Percentiles rank a stretch among this genome's conserved stretches.
phyloP scores from a whole-genome alignment of 2,113 vertebrate genomes.

The Ondatra zibethicus region DNA sequence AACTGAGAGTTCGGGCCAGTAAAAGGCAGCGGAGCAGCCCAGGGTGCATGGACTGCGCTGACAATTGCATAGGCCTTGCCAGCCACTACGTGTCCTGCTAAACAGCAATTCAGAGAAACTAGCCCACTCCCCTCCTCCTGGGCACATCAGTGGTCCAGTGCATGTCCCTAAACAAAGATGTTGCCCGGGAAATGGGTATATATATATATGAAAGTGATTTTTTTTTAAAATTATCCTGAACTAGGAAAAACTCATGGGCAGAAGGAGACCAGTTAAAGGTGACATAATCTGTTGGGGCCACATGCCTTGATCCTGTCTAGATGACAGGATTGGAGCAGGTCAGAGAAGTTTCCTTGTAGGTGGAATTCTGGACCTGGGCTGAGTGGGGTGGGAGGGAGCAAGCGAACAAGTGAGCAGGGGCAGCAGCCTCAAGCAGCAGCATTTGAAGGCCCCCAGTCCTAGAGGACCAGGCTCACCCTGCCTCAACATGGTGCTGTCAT shows the following conservation, averaged over 20 bases:
- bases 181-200: background rate
- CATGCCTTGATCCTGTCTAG: too few species aligned
- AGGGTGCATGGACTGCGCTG: too few species aligned
- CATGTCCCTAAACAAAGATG: background rate
- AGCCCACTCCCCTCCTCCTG: background rate
- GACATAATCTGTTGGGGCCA: background rate
- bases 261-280: background rate
- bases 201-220: background rate
- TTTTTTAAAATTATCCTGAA: background rate
- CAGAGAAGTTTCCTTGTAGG: background rate
- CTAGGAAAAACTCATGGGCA: background rate
- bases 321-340: background rate
- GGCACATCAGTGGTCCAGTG: background rate
- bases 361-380: background rate
- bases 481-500: too few species aligned
- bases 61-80: too few species aligned
- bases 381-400: background rate
- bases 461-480: accelerated
- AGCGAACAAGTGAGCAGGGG: background rate
- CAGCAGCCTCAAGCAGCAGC: background rate
- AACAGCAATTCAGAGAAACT: too few species aligned
- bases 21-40: background rate
- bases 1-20: background rate
- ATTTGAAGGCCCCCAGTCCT: background rate
- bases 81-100: background rate